Percentiles rank a stretch among this genome's conserved stretches.
Conservation (phyloP, 1,140 invertebrate genomes). For the Tachypleus tridentatus region DNA sequence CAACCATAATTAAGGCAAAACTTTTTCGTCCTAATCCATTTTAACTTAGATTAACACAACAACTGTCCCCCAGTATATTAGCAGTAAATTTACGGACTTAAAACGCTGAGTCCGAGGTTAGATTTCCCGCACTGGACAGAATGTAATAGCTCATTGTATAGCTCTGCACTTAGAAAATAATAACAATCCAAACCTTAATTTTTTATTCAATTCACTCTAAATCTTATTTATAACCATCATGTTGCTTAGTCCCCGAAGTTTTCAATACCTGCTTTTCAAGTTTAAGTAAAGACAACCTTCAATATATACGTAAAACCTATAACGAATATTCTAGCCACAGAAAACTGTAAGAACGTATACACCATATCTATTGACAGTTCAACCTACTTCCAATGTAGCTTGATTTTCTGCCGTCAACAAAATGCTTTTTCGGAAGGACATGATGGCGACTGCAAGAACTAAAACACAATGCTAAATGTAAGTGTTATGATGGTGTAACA, state of each 20-base stretch:
- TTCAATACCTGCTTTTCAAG: slow-evolving; percentile 10
- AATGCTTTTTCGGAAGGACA: slow-evolving; percentile 85
- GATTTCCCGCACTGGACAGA: neutral
- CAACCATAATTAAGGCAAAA: neutral
- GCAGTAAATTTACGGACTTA: neutral
- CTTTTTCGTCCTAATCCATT: neutral
- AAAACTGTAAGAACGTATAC: no score
- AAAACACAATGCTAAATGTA: neutral
- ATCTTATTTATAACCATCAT: neutral
- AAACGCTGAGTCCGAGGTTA: neutral
- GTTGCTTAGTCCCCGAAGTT: neutral
- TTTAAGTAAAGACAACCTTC: slow-evolving; percentile 10
- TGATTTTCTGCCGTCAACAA: slow-evolving; percentile 75
- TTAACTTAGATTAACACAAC: neutral
- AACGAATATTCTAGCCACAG: slow-evolving; percentile 3
- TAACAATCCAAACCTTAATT: neutral
- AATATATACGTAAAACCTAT: slow-evolving; percentile 8
- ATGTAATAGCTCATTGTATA: no score
- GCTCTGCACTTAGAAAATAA: no score
- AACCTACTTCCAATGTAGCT: slow-evolving; percentile 60
- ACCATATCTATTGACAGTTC: no score
- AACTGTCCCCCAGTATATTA: neutral
- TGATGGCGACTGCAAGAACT: slow-evolving; percentile 69
- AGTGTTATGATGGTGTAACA: no score
- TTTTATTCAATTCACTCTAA: slow-evolving; percentile 2